Percentiles rank a stretch among this genome's conserved stretches.
These are phyloP conservation scores for Menidia beryllina DNA, from an alignment of 2,113 vertebrate genomes.

Conservation along the genomic window DNA sequence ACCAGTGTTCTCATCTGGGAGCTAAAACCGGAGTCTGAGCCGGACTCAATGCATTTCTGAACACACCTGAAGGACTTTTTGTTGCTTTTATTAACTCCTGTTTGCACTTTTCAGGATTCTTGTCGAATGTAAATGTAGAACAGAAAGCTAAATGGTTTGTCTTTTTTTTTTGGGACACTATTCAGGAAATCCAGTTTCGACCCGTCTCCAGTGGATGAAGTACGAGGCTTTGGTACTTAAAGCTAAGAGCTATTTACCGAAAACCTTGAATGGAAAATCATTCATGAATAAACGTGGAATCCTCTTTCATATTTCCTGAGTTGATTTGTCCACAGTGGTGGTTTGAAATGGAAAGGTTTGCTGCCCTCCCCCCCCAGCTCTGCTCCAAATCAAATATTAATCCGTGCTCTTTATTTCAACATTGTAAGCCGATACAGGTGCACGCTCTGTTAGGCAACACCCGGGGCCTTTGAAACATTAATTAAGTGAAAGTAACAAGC, in stretches of 20 bases:
- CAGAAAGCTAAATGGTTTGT: slow-evolving; percentile 1
- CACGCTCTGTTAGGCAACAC: slow-evolving; percentile 42
- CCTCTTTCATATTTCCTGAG: background rate
- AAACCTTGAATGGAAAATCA: background rate
- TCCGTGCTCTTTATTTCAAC: slow-evolving; percentile 30
- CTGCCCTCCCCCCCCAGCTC: background rate
- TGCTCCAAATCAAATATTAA: slow-evolving; percentile 33
- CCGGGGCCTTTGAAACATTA: slow-evolving; percentile 69
- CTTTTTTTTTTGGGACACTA: background rate
- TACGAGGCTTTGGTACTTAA: too few species aligned
- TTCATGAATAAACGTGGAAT: slow-evolving; percentile 20
- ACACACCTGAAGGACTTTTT: background rate
- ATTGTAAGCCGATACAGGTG: slow-evolving; percentile 38
- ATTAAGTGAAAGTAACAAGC: slow-evolving; percentile 61
- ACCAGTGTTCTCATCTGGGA: background rate
- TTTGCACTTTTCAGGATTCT: background rate
- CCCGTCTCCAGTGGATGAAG: background rate
- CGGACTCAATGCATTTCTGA: too few species aligned
- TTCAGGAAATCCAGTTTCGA: background rate
- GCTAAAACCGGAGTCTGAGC: background rate
- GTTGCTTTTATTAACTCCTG: background rate
- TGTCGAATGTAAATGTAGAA: background rate
- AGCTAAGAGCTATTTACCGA: too few species aligned
- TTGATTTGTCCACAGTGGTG: background rate
- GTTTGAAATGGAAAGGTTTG: background rate